phyloP scores from a whole-genome alignment of 2,113 vertebrate species.

The Desmodus rotundus region DNA sequence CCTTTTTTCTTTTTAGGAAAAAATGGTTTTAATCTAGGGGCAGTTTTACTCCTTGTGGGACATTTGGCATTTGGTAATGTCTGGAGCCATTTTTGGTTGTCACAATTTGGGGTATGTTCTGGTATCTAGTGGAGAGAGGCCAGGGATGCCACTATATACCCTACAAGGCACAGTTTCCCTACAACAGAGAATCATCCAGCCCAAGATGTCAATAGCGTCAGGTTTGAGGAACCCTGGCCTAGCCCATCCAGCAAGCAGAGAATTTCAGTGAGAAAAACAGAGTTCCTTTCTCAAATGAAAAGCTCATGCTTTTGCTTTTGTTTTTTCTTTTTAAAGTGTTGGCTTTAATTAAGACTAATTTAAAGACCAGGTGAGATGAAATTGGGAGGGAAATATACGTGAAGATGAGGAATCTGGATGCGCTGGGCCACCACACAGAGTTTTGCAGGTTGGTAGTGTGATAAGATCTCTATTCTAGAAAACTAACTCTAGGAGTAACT shows the following conservation, averaged over 20 bases:
- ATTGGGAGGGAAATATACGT: background rate
- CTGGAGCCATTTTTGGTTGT: background rate
- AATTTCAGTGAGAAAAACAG: background rate
- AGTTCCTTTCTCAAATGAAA: background rate
- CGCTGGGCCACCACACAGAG: background rate
- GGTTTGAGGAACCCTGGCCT: background rate
- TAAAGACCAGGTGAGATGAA: background rate
- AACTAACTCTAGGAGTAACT: background rate
- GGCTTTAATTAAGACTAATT: background rate
- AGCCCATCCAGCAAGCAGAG: background rate
- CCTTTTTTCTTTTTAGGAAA: slow-evolving; percentile 76
- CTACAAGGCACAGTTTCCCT: no score
- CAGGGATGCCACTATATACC: no score
- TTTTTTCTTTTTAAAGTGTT: background rate
- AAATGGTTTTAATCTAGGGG: background rate
- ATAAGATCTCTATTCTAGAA: background rate
- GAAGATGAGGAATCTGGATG: background rate
- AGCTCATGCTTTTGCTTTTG: background rate
- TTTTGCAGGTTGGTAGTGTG: background rate
- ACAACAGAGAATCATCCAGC: no score
- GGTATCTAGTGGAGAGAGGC: background rate
- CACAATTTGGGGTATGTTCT: background rate
- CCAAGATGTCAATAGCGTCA: background rate
- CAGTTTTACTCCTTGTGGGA: background rate
- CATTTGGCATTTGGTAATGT: background rate